Conservation (phyloP, 2,888 invertebrate species). For the Atethmia centrago region DNA sequence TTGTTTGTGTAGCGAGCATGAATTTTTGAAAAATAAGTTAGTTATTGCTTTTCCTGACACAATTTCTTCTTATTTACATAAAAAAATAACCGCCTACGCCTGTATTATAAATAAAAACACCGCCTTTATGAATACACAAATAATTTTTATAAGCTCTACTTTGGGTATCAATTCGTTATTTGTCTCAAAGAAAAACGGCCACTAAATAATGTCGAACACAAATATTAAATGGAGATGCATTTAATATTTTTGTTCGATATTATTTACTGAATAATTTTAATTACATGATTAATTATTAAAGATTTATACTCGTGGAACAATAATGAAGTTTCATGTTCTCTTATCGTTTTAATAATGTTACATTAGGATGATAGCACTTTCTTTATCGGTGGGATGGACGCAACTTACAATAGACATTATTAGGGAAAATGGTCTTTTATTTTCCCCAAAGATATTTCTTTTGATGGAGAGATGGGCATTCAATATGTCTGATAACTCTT, state of each 20-base stretch:
- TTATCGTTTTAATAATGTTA: constrained; percentile 31
- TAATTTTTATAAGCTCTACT: neutral
- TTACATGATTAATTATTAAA: neutral
- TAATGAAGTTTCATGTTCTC: constrained; percentile 43
- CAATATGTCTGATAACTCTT: constrained; percentile 16
- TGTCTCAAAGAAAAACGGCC: neutral
- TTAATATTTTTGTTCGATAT: too few relatives aligned
- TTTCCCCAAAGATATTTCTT: constrained; percentile 17
- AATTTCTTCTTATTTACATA: neutral
- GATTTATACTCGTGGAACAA: constrained; percentile 3
- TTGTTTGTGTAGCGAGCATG: constrained; percentile 10
- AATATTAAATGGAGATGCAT: too few relatives aligned
- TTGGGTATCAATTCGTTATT: neutral
- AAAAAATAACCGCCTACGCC: neutral
- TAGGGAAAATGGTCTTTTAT: constrained; percentile 27
- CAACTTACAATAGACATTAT: constrained; percentile 21
- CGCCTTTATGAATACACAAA: neutral
- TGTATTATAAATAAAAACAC: neutral
- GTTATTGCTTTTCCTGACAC: neutral
- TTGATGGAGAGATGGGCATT: constrained; percentile 17
- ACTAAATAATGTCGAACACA: too few relatives aligned
- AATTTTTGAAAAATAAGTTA: constrained; percentile 24
- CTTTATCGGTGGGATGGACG: constrained; percentile 40
- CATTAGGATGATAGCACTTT: constrained; percentile 64
- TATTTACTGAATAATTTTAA: neutral